Evolutionary conservation across 2,797 vertebrate genomes (phyloP), one percentile per base, ranked within the genome.

Genomic region (Melanitta fusca): DNA sequence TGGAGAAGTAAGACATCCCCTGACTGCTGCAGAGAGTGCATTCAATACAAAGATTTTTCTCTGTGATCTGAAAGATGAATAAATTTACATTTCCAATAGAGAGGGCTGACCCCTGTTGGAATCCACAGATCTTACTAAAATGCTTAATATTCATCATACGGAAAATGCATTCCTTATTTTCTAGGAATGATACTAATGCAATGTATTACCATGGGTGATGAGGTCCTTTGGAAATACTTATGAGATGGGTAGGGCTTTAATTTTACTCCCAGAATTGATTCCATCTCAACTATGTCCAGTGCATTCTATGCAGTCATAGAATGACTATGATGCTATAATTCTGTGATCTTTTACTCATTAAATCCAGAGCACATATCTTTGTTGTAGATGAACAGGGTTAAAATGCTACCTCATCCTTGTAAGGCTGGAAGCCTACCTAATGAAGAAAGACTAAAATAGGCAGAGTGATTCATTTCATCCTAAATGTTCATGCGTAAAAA

Each of bases 211-310:
- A 6, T 68, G 22, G 16, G 22, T 18, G 45, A 68, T 65, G 20
- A 49, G 65, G 45, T 68, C 32, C 43, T 68, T 47, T 47, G 43
- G 43, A 68, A 49, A 19, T 68, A 47, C 12, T 49, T 68, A 8
- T 19, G n/a, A 68, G 43, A 43, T 27, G n/a, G 45, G 24, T 21
- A 34, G n/a, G 45, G 65, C 45, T 68, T 68, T 30, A 34, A 27
- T 27, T 61, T 68, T 78, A 49, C 7, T 91, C 16, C 47, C 61
- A 43, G 69, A 39, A 83, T 78, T 61, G 15, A 34, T 80, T 85
- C 4, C 6, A 17, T 25, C 51, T 85, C 38, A 80, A 0, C 34
- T 68, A 0, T 38, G 12, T 73, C 7, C 8, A 51, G 24, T 51
- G 49, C 49, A 51, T 25, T 51, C 24, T 51, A 51, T 51, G 24